These are phyloP conservation scores for Phragmatobia fuliginosa DNA, from an alignment of 2,888 invertebrate genomes.

Conservation along the genomic window DNA sequence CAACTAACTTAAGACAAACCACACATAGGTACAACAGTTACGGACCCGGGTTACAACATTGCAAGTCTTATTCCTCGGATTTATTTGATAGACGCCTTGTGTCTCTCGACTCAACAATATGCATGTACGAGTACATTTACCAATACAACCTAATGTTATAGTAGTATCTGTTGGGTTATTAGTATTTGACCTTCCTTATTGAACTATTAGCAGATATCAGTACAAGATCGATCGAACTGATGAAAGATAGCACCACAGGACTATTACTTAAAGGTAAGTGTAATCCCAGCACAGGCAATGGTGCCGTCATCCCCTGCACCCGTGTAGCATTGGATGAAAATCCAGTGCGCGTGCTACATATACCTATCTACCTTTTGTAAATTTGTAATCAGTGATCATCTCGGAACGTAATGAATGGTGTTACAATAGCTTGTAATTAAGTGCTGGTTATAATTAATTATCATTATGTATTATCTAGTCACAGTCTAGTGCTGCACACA, in stretches of 20 bases:
- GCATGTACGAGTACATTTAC: background rate
- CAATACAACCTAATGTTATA: background rate
- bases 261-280: background rate
- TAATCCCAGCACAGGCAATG: background rate
- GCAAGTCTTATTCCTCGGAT: background rate
- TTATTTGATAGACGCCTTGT: background rate
- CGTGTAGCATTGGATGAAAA: no score
- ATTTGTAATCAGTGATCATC: slow-evolving; percentile 12
- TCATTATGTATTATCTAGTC: slow-evolving; percentile 13
- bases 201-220: background rate
- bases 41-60: background rate
- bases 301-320: background rate
- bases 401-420: slow-evolving; percentile 10
- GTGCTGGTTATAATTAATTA: slow-evolving; percentile 17
- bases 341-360: background rate
- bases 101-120: background rate
- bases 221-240: background rate
- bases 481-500: slow-evolving; percentile 4
- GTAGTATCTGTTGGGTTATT: background rate
- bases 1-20: background rate
- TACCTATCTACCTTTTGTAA: background rate
- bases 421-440: slow-evolving; percentile 15
- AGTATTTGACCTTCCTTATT: background rate
- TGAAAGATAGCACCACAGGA: background rate
- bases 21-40: background rate